phyloP scores from a whole-genome alignment of 2,113 vertebrate genomes.

The Naja naja region DNA sequence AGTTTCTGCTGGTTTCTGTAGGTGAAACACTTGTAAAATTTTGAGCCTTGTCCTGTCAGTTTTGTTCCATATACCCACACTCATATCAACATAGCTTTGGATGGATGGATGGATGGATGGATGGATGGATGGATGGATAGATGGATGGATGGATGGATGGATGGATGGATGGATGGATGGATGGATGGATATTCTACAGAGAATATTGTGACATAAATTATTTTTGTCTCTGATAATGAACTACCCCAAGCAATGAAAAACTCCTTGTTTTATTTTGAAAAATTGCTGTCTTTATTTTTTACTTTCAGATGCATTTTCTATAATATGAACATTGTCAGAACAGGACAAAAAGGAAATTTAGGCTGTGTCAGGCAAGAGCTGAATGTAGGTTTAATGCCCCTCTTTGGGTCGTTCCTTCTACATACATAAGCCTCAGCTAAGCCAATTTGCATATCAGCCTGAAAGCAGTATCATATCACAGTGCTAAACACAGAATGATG shows the following conservation, averaged over 20 bases:
- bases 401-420: neutral
- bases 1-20: neutral
- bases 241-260: neutral
- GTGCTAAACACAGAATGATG: neutral
- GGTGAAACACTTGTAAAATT: neutral
- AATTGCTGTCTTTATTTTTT: neutral
- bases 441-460: neutral
- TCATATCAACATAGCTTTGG: no score
- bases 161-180: neutral
- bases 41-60: neutral
- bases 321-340: neutral
- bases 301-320: neutral
- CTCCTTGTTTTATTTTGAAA: neutral
- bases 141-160: no score
- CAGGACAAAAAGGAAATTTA: neutral
- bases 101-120: neutral
- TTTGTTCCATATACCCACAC: neutral
- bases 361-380: neutral
- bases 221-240: neutral
- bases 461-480: neutral
- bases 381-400: neutral
- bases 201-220: neutral
- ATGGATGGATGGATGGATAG: neutral
- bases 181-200: neutral
- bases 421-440: neutral